Conservation (phyloP, 2,797 vertebrate genomes). For the Rhynchonycteris naso region DNA sequence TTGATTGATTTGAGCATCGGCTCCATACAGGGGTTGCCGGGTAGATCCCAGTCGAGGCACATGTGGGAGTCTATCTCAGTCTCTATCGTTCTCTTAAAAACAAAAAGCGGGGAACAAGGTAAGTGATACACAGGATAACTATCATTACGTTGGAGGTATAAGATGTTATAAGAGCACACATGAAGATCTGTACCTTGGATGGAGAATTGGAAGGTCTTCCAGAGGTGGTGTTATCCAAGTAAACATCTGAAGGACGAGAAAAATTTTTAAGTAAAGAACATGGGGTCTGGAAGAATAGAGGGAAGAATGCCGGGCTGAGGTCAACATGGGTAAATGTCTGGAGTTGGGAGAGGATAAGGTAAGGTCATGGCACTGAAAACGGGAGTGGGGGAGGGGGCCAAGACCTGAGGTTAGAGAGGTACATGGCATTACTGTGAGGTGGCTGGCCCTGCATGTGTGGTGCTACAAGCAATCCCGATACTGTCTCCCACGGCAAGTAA, state of each 20-base stretch:
- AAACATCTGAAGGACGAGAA: not conserved
- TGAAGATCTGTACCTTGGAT: not conserved
- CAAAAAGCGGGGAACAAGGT: no score
- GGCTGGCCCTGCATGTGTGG: not conserved
- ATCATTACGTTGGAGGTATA: not conserved
- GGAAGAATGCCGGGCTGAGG: not conserved
- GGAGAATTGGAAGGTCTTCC: not conserved
- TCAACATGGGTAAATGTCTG: not conserved
- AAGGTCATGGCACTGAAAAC: not conserved
- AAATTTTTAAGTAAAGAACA: not conserved
- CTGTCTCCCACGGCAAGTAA: not conserved
- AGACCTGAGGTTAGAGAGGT: not conserved
- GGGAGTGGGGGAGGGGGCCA: not conserved
- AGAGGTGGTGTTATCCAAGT: not conserved
- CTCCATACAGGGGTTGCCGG: no score
- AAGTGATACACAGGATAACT: not conserved
- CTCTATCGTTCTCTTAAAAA: no score
- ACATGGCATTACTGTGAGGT: not conserved
- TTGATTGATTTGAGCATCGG: no score
- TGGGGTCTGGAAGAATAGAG: not conserved
- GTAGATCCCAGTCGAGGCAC: no score
- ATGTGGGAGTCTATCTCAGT: no score
- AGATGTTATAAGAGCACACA: not conserved
- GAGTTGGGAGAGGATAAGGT: not conserved
- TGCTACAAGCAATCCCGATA: rapidly evolving